These are phyloP conservation scores for Pammene fasciana DNA, from an alignment of 2,888 invertebrate genomes.

Conservation along the genomic window DNA sequence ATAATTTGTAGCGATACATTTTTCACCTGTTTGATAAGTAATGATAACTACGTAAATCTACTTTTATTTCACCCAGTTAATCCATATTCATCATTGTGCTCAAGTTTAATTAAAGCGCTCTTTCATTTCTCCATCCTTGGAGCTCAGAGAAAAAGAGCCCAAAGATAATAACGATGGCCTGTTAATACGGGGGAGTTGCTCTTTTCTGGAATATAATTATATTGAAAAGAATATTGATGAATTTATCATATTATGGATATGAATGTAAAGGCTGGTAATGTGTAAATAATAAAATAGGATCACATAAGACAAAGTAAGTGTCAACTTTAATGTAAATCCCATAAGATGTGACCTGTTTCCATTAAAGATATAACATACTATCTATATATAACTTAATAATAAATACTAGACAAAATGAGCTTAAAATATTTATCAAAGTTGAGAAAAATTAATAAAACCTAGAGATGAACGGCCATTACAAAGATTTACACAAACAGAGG, in stretches of 20 bases:
- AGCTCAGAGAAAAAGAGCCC: slow-evolving; percentile 3
- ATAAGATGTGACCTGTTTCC: too few species aligned
- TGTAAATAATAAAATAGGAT: too few species aligned
- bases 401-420: too few species aligned
- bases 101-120: slow-evolving; percentile 26
- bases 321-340: too few species aligned
- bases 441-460: background rate
- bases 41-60: background rate
- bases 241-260: slow-evolving; percentile 21
- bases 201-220: slow-evolving; percentile 30
- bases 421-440: too few species aligned
- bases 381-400: too few species aligned
- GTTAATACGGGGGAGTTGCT: slow-evolving; percentile 15
- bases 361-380: too few species aligned
- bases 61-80: background rate
- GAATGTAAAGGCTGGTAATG: background rate
- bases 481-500: background rate
- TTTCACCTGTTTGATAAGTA: too few species aligned
- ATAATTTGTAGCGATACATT: too few species aligned
- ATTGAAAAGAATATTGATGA: slow-evolving; percentile 31
- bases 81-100: background rate
- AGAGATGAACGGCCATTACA: background rate
- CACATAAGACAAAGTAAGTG: too few species aligned
- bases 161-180: slow-evolving; percentile 29
- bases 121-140: slow-evolving; percentile 31